Evolutionary conservation across 1,140 invertebrate genomes (phyloP).

Genomic region (Neodiprion virginianus): DNA sequence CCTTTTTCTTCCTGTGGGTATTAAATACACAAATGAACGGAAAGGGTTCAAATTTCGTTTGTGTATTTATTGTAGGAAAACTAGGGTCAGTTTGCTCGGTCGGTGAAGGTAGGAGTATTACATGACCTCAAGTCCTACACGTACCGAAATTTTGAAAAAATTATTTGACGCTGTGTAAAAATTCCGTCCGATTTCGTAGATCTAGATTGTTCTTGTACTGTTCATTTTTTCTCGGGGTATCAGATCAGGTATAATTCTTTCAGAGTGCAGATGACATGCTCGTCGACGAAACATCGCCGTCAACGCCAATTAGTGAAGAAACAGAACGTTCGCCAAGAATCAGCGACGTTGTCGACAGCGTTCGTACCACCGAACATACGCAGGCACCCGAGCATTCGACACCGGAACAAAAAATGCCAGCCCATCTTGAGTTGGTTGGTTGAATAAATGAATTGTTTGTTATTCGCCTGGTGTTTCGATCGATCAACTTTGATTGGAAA

Average conservation of each 20-base stretch:
- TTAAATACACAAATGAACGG: too few relatives aligned
- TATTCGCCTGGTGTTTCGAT: not conserved
- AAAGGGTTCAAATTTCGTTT: too few relatives aligned
- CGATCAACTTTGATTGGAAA: not conserved
- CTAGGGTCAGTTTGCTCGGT: too few relatives aligned
- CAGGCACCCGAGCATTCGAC: not conserved
- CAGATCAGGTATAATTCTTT: not conserved
- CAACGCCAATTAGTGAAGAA: not conserved
- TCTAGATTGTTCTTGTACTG: not conserved
- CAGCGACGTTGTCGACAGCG: conserved; percentile 46
- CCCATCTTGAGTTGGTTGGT: not conserved
- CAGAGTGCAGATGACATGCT: not conserved
- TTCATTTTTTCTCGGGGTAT: not conserved
- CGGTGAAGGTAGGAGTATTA: too few relatives aligned
- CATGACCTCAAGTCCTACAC: too few relatives aligned
- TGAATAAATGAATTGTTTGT: not conserved
- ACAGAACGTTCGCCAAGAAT: conserved; percentile 36
- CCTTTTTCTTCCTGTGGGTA: too few relatives aligned
- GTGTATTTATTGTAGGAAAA: too few relatives aligned
- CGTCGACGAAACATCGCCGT: not conserved
- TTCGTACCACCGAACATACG: conserved; percentile 28
- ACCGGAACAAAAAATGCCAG: not conserved
- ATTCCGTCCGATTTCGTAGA: too few relatives aligned
- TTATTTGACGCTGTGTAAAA: too few relatives aligned
- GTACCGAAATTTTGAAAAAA: too few relatives aligned